Evolutionary conservation across 2,888 invertebrate species (phyloP), one percentile per base, ranked within the genome.

Genomic region (Doris montereyensis): DNA sequence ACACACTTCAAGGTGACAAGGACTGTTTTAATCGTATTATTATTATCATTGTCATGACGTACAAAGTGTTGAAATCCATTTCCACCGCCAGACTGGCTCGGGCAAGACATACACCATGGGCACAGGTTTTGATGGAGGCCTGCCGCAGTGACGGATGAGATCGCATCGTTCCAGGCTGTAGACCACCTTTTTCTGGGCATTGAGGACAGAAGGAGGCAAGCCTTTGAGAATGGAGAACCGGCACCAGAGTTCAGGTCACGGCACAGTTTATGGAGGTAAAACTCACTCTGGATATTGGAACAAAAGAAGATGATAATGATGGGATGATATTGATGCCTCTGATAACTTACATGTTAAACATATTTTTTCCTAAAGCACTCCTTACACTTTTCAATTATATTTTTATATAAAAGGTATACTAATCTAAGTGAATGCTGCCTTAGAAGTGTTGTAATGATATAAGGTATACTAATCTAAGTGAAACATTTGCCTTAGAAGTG

Each of bases 81-180:
- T 60, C 78, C 17, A 32, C 60, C 83, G 89, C 26, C 93, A 97
- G 95, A 99, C 99, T 70, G 99, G 99, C 1, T 97, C 97, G 58
- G 99, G 99, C 1, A 99, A 99, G 93, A 99, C 99, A 0, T 98
- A 97, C 92, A 97, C 98, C 1, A 99, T 99, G 98, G 99, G 99
- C 77, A 98, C 98, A 21, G 98, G 97, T 3, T 98, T 98, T 92
- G 98, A 98, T 88, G 94, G 94, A 83, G 94, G 94, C 83, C 93
- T 35, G 88, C 93, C 41, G 88, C 91, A 30, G 83, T 85, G 5
- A 93, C 82, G 35, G 93, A 93, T 70, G 93, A 94, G 86, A 91
- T 94, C 77, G n/a, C n/a, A n/a, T n/a, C n/a, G n/a, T n/a, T n/a
- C n/a, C n/a, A 99, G 77, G 98, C 99, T 1, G 97, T 99, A 84